Conservation (phyloP, 2,113 vertebrate genomes). For the Nycticebus coucang region DNA sequence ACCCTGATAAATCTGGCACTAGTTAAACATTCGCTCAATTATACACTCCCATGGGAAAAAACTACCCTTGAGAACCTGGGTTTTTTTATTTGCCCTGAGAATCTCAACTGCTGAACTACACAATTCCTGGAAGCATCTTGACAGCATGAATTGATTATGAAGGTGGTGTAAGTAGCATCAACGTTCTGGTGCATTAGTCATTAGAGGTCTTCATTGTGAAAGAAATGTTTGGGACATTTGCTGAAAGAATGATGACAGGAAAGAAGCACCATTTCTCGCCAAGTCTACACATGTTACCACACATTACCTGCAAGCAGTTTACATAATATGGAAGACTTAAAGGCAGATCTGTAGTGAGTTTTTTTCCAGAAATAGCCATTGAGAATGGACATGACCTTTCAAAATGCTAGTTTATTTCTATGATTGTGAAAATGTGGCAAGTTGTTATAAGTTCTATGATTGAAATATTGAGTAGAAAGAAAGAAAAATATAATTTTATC, state of each 20-base stretch:
- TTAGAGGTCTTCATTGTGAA: constrained; percentile 8
- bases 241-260: constrained; percentile 2
- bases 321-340: not conserved
- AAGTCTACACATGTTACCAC: not conserved
- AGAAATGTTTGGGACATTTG: constrained; percentile 37
- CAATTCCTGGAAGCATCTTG: constrained; percentile 69
- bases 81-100: constrained; percentile 55
- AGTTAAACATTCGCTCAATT: not conserved
- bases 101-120: not conserved
- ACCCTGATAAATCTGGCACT: constrained; percentile 39
- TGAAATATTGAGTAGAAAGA: not conserved
- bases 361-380: not conserved
- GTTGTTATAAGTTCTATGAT: not conserved
- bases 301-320: not conserved
- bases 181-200: not conserved
- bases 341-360: not conserved
- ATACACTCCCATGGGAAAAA: constrained; percentile 6
- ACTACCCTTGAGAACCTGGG: constrained; percentile 13
- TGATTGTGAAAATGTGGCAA: not conserved
- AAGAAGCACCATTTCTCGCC: not conserved
- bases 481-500: not conserved
- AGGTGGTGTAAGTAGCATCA: not conserved
- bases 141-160: constrained; percentile 45
- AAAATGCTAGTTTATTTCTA: not conserved
- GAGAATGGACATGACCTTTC: not conserved